These are phyloP conservation scores for Oncorhynchus kisutch DNA, from an alignment of 2,113 vertebrate species.

Conservation along the genomic window DNA sequence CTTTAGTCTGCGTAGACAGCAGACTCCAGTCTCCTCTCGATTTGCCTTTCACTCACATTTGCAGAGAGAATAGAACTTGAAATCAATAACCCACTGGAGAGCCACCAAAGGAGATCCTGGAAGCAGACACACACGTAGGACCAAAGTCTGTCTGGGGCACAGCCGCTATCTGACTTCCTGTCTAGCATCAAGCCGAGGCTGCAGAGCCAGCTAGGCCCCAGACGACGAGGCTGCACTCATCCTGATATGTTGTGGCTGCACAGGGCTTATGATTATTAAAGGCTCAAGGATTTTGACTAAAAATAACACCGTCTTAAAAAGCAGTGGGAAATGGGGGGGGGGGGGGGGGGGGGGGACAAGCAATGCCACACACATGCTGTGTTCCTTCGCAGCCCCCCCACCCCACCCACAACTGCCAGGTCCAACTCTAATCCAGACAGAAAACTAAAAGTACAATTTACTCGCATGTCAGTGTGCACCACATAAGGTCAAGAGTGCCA, in stretches of 20 bases:
- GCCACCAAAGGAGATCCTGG: background rate
- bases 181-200: constrained; percentile 45
- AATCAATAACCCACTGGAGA: constrained; percentile 8
- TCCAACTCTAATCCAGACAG: constrained; percentile 33
- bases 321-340: constrained; percentile 30
- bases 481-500: constrained; percentile 25
- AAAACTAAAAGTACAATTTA: constrained; percentile 57
- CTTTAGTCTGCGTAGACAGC: constrained; percentile 69
- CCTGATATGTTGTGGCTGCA: constrained; percentile 56
- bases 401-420: constrained; percentile 52
- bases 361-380: constrained; percentile 55
- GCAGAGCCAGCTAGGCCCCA: constrained; percentile 49
- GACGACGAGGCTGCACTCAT: constrained; percentile 46
- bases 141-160: background rate
- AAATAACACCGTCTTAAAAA: constrained; percentile 65
- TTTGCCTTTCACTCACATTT: constrained; percentile 3
- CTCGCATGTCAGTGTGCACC: constrained; percentile 40
- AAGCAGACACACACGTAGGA: constrained; percentile 11
- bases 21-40: constrained; percentile 67
- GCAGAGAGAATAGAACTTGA: background rate
- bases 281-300: constrained; percentile 60
- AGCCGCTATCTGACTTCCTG: constrained; percentile 44
- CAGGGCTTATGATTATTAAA: constrained; percentile 65
- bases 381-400: constrained; percentile 39
- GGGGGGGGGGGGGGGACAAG: constrained; percentile 5